Conservation (phyloP, 2,797 vertebrate genomes). For the Chiloscyllium punctatum region DNA sequence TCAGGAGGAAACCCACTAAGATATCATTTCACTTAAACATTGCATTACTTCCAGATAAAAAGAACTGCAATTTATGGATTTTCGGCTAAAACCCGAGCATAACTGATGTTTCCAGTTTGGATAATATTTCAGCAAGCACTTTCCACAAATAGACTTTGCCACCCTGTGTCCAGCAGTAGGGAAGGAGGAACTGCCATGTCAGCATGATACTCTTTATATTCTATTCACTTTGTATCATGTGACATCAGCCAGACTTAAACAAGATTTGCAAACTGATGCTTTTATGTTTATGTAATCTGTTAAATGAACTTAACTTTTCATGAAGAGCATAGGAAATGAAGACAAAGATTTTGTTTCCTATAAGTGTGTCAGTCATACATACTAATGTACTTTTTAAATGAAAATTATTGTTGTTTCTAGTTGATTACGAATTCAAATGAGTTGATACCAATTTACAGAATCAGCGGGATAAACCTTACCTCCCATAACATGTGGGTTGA, state of each 20-base stretch:
- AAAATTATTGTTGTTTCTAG: background rate
- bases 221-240: background rate
- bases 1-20: background rate
- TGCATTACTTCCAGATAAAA: background rate
- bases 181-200: background rate
- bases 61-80: background rate
- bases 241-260: background rate
- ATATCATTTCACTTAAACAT: background rate
- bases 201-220: background rate
- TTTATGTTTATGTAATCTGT: background rate
- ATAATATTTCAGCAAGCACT: background rate
- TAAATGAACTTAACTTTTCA: background rate
- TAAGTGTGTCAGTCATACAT: background rate
- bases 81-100: background rate
- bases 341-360: background rate
- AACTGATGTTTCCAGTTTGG: background rate
- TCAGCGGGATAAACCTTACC: background rate
- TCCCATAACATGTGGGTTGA: background rate
- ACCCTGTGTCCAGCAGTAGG: background rate
- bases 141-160: background rate
- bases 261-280: background rate
- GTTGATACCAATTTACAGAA: background rate
- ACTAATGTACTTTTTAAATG: background rate
- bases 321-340: background rate
- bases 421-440: background rate